Evolutionary conservation across 2,888 invertebrate genomes (phyloP).

Genomic region (Muschampia plurimacula): DNA sequence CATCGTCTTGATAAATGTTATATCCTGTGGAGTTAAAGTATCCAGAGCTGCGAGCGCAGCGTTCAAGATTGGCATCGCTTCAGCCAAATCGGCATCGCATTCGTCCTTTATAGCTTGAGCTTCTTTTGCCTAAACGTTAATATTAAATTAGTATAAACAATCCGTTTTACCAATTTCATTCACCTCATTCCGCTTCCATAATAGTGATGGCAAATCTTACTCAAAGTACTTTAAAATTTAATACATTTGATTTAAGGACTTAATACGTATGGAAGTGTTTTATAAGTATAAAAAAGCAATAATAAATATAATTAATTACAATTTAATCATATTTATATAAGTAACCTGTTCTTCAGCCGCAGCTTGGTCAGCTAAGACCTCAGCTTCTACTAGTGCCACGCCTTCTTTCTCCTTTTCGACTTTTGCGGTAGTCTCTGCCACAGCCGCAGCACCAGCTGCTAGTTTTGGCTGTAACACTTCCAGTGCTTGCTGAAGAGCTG

Average conservation of each 20-base stretch:
- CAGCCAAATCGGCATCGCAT: slow-evolving; percentile 95
- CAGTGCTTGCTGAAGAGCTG: slow-evolving; percentile 93
- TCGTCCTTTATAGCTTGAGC: slow-evolving; percentile 96
- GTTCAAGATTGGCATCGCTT: slow-evolving; percentile 96
- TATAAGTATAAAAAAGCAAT: too few species aligned
- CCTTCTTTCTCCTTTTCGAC: slow-evolving; percentile 95
- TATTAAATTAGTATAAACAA: background rate
- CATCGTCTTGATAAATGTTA: slow-evolving; percentile 98
- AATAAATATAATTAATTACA: too few species aligned
- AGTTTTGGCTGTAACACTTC: slow-evolving; percentile 95
- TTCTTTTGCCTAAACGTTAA: slow-evolving; percentile 79
- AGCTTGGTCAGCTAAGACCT: slow-evolving; percentile 92
- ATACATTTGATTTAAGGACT: too few species aligned
- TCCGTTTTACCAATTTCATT: background rate
- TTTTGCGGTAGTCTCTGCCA: slow-evolving; percentile 93
- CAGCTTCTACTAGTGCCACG: slow-evolving; percentile 92
- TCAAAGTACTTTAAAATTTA: too few species aligned
- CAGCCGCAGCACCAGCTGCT: slow-evolving; percentile 93
- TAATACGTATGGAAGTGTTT: too few species aligned
- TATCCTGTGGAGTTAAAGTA: slow-evolving; percentile 95
- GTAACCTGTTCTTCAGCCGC: slow-evolving; percentile 92
- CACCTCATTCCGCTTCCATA: too few species aligned
- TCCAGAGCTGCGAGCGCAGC: slow-evolving; percentile 94
- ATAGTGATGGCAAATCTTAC: too few species aligned
- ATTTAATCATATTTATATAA: too few species aligned